Base-by-base conservation (phyloP, 2,797 vertebrate genomes). In the Setipinna tenuifilis region DNA sequence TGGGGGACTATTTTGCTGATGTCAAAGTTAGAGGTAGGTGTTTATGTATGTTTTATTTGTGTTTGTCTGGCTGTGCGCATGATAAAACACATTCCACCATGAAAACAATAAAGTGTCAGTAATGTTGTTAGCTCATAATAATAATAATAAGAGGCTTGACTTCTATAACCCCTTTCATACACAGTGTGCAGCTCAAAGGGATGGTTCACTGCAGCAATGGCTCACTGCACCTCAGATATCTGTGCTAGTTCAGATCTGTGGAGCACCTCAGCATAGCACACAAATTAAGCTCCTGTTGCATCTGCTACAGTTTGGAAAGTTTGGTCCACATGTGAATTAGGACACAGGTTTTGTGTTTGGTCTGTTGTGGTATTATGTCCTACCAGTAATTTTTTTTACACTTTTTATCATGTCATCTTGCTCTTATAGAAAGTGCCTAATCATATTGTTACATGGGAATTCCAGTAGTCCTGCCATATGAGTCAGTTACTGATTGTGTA, bases 1-100 rank as follows among this genome's bases (percentile, higher is more conserved):
- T 94, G 0, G 98, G 98, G 83, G 99, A 97, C 95, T 99, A 99
- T 71, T 90, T 96, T 6, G 97, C 96, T 17, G 91, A 91, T 2
- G 97, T 99, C 86, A 93, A 95, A 89, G 95, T 99, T 89, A 96
- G 92, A 87, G 98, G 98, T 99, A 94, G 84, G 90, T 68, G 50
- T 88, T 0, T 7, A 1, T 23, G 23, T 87, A 0, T 78, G 41
- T 62, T 46, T 44, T 7, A 25, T 78, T 9, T 25, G 48, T 84
- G 25, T 85, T 19, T 85, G 9, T 85, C 11, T 84, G 23, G 48
- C 54, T 41, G 35, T 41, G 35, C 35, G 35, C 35, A 41, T 41
- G 23, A 65, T 23, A 65, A 23, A 65, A 65, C 61, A 65, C 23
- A 25, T 25, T 65, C 54, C 3, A 59, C 58, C 16, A 17, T 58